These are phyloP conservation scores for Liodrosophila aerea DNA, from an alignment of 2,888 invertebrate genomes.

Conservation along the genomic window DNA sequence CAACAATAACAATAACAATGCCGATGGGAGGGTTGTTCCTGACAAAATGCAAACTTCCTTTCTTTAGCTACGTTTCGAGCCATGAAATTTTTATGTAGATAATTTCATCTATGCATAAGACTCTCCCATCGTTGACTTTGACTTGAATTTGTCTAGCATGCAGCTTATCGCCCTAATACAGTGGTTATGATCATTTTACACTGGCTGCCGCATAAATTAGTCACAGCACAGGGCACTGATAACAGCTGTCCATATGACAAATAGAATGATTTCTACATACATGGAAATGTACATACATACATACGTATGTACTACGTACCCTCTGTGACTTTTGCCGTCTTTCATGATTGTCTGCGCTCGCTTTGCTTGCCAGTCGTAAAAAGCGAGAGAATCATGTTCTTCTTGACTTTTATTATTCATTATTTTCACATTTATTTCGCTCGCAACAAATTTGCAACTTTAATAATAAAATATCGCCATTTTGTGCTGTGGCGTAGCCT, in stretches of 20 bases:
- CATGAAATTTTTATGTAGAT: slow-evolving; percentile 51
- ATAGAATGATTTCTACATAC: neutral
- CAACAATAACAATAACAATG: slow-evolving; percentile 43
- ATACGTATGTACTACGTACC: too few species aligned
- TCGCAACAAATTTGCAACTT: slow-evolving; percentile 42
- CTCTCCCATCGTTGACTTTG: slow-evolving; percentile 42
- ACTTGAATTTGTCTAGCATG: slow-evolving; percentile 64
- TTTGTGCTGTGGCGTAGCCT: slow-evolving; percentile 34
- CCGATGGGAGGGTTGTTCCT: slow-evolving; percentile 56
- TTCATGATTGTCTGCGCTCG: too few species aligned
- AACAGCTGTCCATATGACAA: neutral
- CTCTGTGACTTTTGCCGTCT: too few species aligned
- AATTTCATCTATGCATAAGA: slow-evolving; percentile 1
- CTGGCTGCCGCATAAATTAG: slow-evolving; percentile 64
- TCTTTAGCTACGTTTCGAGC: slow-evolving; percentile 29
- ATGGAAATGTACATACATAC: too few species aligned
- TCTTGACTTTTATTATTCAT: slow-evolving; percentile 81
- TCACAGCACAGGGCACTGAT: slow-evolving; percentile 44
- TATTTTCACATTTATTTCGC: slow-evolving; percentile 78
- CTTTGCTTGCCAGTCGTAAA: slow-evolving; percentile 71
- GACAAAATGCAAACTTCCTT: slow-evolving; percentile 73
- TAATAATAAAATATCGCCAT: slow-evolving; percentile 45
- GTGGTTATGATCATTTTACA: slow-evolving; percentile 62
- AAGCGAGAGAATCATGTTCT: slow-evolving; percentile 67
- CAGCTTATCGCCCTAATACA: slow-evolving; percentile 62